Conservation (phyloP, 2,888 invertebrate genomes). For the Meteorus colon region DNA sequence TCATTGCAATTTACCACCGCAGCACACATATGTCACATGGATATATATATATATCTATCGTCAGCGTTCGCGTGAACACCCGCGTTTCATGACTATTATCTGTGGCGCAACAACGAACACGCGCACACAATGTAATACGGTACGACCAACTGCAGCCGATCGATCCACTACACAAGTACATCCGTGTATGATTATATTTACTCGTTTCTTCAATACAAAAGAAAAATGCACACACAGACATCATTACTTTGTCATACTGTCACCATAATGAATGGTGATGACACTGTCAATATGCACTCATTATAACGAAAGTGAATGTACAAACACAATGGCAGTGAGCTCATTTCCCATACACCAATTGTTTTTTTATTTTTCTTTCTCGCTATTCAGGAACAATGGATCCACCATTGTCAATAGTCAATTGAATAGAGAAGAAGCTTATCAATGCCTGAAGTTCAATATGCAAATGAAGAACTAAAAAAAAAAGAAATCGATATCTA, state of each 20-base stretch:
- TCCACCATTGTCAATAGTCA: not conserved
- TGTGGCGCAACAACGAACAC: slow-evolving; percentile 16
- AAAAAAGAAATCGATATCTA: not conserved
- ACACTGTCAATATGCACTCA: not conserved
- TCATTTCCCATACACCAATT: not conserved
- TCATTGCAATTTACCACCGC: slow-evolving; percentile 48
- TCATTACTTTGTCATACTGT: not conserved
- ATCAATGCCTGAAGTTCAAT: too few relatives aligned
- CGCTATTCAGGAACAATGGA: not conserved
- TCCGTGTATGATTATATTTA: not conserved
- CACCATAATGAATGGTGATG: not conserved
- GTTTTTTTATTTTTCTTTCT: not conserved
- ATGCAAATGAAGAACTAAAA: too few relatives aligned
- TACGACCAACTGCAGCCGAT: slow-evolving; percentile 45
- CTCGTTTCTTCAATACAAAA: slow-evolving; percentile 4
- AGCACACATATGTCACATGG: slow-evolving; percentile 11
- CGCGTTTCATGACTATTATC: slow-evolving; percentile 35
- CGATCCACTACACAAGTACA: slow-evolving; percentile 38
- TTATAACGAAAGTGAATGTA: not conserved
- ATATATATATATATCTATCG: slow-evolving; percentile 15
- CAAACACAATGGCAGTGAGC: not conserved
- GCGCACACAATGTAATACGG: slow-evolving; percentile 35
- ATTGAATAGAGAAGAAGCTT: not conserved
- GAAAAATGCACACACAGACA: not conserved
- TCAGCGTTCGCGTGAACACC: slow-evolving; percentile 32